Percentiles rank a stretch among this genome's conserved stretches.
Conservation (phyloP, 1,140 invertebrate species). For the Marisa cornuarietis region DNA sequence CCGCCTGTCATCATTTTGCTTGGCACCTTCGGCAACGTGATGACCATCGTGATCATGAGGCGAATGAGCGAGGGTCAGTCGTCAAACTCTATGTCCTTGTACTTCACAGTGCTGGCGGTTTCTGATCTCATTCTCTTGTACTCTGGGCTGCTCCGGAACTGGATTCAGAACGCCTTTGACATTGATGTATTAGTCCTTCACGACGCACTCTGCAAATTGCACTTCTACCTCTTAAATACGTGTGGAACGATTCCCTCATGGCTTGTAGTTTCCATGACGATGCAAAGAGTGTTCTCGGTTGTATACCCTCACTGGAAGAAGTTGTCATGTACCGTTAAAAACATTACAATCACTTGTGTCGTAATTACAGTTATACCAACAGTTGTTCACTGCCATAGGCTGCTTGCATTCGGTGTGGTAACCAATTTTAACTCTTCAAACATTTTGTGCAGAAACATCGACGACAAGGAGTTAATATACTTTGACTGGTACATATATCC, state of each 20-base stretch:
- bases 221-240: neutral
- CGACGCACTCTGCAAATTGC: constrained; percentile 22
- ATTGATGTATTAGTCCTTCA: constrained; percentile 28
- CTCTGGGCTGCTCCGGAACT: constrained; percentile 35
- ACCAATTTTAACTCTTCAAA: no score
- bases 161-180: constrained; percentile 25
- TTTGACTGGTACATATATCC: constrained; percentile 15
- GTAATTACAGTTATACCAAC: no score
- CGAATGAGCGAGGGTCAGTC: constrained; percentile 17
- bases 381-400: no score
- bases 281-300: neutral
- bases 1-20: constrained; percentile 38
- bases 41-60: constrained; percentile 33
- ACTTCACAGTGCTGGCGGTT: constrained; percentile 27
- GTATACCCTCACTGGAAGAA: neutral
- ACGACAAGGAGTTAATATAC: neutral
- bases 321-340: neutral
- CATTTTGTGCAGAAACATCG: neutral
- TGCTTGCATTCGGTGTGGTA: no score
- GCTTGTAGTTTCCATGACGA: constrained; percentile 7
- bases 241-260: neutral
- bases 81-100: neutral
- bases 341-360: no score
- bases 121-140: constrained; percentile 31
- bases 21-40: constrained; percentile 40